A percentile compares a stretch with the other conserved stretches of the same genome.
Conservation (phyloP, 2,888 invertebrate genomes). For the Trichopria drosophilae region DNA sequence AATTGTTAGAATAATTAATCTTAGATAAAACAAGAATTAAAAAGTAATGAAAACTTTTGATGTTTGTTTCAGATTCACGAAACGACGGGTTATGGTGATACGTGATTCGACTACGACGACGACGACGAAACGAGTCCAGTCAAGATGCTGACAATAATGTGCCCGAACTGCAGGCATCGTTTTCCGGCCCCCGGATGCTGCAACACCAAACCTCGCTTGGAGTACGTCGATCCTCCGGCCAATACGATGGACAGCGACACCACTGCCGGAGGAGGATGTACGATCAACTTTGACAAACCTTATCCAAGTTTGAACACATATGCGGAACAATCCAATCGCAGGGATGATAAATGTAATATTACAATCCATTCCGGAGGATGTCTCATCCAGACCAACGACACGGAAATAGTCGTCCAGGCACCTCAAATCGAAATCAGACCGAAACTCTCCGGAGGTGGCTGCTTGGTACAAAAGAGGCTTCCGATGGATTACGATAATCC, state of each 20-base stretch:
- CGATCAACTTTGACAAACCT: neutral
- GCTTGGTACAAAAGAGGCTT: conserved; percentile 9
- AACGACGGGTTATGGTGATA: too few relatives aligned
- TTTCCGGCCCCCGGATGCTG: conserved; percentile 58
- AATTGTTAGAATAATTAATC: too few relatives aligned
- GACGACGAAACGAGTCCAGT: conserved; percentile 7
- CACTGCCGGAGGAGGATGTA: too few relatives aligned
- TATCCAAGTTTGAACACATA: neutral
- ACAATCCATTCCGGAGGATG: conserved; percentile 43
- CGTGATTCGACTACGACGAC: conserved; percentile 1
- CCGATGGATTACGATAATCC: conserved; percentile 13
- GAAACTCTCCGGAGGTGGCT: conserved; percentile 35
- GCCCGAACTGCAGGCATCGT: conserved; percentile 73
- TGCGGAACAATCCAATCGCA: too few relatives aligned
- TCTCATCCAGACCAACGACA: conserved; percentile 41
- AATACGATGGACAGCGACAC: too few relatives aligned
- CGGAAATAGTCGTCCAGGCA: conserved; percentile 37
- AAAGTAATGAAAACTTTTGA: too few relatives aligned
- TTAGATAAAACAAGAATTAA: too few relatives aligned
- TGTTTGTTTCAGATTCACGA: too few relatives aligned
- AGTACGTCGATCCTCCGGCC: conserved; percentile 8
- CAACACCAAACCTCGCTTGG: conserved; percentile 31
- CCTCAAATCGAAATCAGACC: conserved; percentile 47
- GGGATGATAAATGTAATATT: too few relatives aligned
- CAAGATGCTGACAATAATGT: conserved; percentile 63